phyloP scores from a whole-genome alignment of 2,113 vertebrate species.

The Aramus guarauna region DNA sequence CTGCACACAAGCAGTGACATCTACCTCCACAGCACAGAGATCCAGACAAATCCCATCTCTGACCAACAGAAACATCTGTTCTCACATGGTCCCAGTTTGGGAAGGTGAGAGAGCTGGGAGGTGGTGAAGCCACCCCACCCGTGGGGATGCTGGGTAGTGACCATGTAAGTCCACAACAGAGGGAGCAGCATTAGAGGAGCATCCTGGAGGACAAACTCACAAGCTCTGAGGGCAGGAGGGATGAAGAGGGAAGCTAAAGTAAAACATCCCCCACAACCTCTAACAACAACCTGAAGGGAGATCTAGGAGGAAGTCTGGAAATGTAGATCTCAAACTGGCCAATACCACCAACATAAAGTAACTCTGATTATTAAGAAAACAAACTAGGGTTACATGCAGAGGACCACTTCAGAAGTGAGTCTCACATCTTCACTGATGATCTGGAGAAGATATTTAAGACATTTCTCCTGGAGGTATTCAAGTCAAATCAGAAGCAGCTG shows the following conservation, averaged over 20 bases:
- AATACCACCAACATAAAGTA: neutral
- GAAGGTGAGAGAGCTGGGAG: neutral
- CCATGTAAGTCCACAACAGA: accelerated
- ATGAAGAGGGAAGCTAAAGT: neutral
- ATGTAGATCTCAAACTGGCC: neutral
- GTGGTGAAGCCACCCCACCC: neutral
- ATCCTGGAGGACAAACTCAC: neutral
- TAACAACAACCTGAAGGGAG: accelerated
- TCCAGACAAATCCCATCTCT: neutral
- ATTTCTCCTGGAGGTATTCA: neutral
- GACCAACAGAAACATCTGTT: neutral
- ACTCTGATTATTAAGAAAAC: neutral
- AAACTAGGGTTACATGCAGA: neutral
- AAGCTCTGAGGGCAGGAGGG: neutral
- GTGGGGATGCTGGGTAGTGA: accelerated
- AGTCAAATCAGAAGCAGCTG: neutral
- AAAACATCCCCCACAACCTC: neutral
- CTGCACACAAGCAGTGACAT: accelerated
- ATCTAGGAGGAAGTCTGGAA: neutral
- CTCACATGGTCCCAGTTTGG: neutral
- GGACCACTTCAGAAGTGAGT: neutral
- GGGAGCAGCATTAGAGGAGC: neutral
- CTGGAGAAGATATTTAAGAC: neutral
- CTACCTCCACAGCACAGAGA: neutral
- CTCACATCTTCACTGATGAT: neutral